phyloP scores from a whole-genome alignment of 2,113 vertebrate species.

The Podocnemis expansa region DNA sequence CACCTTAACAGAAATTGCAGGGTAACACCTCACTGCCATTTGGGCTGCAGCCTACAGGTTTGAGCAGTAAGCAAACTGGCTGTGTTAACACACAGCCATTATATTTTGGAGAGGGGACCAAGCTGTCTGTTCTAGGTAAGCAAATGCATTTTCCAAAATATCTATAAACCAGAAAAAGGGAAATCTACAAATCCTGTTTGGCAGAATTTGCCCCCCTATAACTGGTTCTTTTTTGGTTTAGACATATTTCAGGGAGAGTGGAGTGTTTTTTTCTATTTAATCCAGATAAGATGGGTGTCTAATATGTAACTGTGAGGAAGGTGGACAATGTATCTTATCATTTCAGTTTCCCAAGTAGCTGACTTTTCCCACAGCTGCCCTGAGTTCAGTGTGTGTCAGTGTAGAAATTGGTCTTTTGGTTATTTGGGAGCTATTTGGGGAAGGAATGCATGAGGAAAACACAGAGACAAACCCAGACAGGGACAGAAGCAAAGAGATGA shows the following conservation, averaged over 20 bases:
- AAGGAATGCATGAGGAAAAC: background rate
- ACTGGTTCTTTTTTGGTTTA: background rate
- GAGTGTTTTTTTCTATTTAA: background rate
- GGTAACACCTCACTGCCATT: background rate
- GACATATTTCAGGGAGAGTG: background rate
- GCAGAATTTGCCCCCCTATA: background rate
- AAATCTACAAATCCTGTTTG: background rate
- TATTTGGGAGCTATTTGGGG: background rate
- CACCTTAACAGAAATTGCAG: background rate
- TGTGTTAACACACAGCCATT: background rate
- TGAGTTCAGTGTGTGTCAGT: background rate
- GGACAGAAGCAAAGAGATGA: background rate
- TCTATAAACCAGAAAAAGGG: background rate
- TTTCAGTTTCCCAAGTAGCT: background rate
- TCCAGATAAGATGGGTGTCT: background rate
- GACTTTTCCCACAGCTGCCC: background rate
- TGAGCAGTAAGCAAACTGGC: background rate
- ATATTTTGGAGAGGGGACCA: slow-evolving; percentile 33
- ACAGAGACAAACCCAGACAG: too few relatives aligned
- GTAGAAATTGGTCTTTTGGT: background rate
- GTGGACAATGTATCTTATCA: background rate
- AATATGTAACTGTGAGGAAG: background rate
- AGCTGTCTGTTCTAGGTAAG: slow-evolving; percentile 73
- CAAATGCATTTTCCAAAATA: background rate
- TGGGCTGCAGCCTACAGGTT: background rate